Base-by-base conservation (phyloP, 2,888 invertebrate species). In the Hypsopygia costalis region DNA sequence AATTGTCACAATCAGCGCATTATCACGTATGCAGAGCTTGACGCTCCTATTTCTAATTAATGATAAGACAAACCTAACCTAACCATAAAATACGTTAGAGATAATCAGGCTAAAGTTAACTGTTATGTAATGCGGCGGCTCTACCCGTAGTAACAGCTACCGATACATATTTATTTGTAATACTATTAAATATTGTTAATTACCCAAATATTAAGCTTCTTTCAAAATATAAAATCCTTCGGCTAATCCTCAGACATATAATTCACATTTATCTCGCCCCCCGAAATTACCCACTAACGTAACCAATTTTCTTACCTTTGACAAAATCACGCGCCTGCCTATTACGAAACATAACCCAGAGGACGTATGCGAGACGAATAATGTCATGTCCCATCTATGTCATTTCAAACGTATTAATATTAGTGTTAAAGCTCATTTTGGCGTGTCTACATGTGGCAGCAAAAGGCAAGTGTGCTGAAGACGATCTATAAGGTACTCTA, bases 261-360 rank as follows among this genome's bases (percentile, higher is more conserved):
- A 80, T 75, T 73, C 75, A 66, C 70, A 69, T 78, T 74, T 76
- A 70, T 66, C 68, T 61, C 65, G 52, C 63, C 57, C 62, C 64
- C 61, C 60, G 16, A 74, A 80, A 85, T 83, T 78, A 81, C 77
- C 79, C 77, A 79, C 76, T 81, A 81, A 80, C 81, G 70, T 75
- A 82, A 83, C 82, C 85, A 88, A 86, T 88, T 86, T 86, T 85
- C 80, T 83, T 87, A 87, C 87, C 87, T 88, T 87, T 88, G 86
- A 87, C 85, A 81, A 81, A 88, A 88, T 87, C 86, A 80, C 78
- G 69, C 74, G 66, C 65, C 69, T 72, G 74, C 81, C 78, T 81
- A 83, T 85, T 86, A 86, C 80, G 78, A 80, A 80, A 87, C 87
- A 85, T 87, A 80, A 82, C 87, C 85, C 86, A 77, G 75, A 85